Conservation (phyloP, 2,888 invertebrate genomes). For the Stictocephala bisonia region DNA sequence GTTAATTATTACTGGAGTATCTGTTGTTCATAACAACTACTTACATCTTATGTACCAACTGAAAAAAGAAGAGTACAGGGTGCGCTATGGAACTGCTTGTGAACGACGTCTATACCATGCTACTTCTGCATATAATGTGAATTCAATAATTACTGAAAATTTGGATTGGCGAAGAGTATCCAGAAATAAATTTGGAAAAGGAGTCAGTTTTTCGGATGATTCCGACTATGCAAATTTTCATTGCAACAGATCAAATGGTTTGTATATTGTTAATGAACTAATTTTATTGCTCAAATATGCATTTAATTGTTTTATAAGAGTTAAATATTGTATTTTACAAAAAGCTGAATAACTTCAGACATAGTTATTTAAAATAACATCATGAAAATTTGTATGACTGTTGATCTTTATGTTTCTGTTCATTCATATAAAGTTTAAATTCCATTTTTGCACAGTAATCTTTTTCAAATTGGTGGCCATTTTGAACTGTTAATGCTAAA, state of each 20-base stretch:
- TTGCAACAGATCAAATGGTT: conserved; percentile 41
- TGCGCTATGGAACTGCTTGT: neutral
- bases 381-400: no score
- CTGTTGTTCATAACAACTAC: conserved; percentile 48
- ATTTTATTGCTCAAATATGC: neutral
- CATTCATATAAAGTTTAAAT: no score
- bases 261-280: neutral
- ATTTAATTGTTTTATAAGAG: neutral
- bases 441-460: no score
- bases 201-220: conserved; percentile 52
- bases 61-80: conserved; percentile 50
- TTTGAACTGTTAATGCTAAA: no score
- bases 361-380: no score
- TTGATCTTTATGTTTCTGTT: no score
- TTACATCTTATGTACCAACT: conserved; percentile 49
- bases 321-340: no score
- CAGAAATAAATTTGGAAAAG: conserved; percentile 48
- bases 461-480: no score
- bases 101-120: conserved; percentile 50
- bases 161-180: conserved; percentile 51
- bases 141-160: conserved; percentile 42
- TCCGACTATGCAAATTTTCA: conserved; percentile 50
- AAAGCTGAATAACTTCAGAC: no score
- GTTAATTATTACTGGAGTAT: conserved; percentile 32
- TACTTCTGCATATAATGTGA: conserved; percentile 36